Conservation (phyloP, 2,888 invertebrate genomes). For the Entomobrya multifasciata region DNA sequence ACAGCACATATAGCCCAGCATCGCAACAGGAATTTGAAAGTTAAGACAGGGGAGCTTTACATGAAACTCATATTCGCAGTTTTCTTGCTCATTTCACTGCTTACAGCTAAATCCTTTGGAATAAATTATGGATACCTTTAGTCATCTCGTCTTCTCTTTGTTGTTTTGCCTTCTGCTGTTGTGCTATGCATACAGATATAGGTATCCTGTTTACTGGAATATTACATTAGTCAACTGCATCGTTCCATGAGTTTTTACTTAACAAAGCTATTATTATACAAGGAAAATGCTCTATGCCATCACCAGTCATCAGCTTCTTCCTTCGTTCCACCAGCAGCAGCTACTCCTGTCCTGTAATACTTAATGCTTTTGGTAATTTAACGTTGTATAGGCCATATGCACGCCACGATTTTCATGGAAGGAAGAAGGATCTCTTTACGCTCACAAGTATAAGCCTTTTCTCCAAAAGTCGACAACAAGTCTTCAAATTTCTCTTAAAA, state of each 20-base stretch:
- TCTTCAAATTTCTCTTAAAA: background rate
- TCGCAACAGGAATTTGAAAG: slow-evolving; percentile 40
- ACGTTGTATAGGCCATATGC: background rate
- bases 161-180: background rate
- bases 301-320: too few relatives aligned
- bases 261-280: background rate
- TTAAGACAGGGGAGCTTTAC: slow-evolving; percentile 53
- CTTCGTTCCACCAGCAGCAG: background rate
- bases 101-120: slow-evolving; percentile 59
- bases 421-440: background rate
- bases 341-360: slow-evolving; percentile 17
- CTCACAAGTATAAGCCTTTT: slow-evolving; percentile 8
- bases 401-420: background rate
- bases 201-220: slow-evolving; percentile 15
- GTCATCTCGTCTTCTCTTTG: background rate
- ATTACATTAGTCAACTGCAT: background rate
- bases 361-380: slow-evolving; percentile 24
- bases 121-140: slow-evolving; percentile 60
- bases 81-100: slow-evolving; percentile 54
- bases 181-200: too few relatives aligned
- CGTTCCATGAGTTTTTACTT: background rate
- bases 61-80: background rate
- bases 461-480: background rate
- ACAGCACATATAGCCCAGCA: too few relatives aligned
- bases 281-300: background rate